These are phyloP conservation scores for Gobio occitaniae DNA, from an alignment of 2,797 vertebrate species.

Conservation along the genomic window DNA sequence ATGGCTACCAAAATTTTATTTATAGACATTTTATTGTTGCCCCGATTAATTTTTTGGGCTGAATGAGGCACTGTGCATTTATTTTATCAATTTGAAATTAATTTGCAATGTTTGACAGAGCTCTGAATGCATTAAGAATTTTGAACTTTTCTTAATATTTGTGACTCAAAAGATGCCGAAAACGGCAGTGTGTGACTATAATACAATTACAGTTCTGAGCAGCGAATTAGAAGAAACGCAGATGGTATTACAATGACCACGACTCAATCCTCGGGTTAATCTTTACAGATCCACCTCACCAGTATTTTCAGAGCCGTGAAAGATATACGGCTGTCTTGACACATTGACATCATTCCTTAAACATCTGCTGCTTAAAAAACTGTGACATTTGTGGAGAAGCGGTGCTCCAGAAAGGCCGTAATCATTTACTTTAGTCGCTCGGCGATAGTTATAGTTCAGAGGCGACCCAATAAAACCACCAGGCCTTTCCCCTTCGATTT, in stretches of 20 bases:
- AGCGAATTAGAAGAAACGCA: background rate
- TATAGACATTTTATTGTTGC: too few relatives aligned
- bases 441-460: constrained; percentile 72
- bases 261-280: constrained; percentile 18
- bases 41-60: background rate
- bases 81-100: too few relatives aligned
- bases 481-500: constrained; percentile 74
- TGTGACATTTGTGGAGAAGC: constrained; percentile 59
- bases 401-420: constrained; percentile 70
- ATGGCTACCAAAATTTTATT: too few relatives aligned
- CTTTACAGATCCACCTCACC: constrained; percentile 26
- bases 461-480: constrained; percentile 70
- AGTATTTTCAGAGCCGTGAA: constrained; percentile 24
- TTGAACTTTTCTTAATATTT: background rate
- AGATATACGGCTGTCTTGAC: constrained; percentile 32
- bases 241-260: constrained; percentile 2
- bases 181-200: background rate
- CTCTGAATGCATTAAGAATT: background rate
- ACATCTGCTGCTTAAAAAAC: constrained; percentile 61
- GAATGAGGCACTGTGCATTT: background rate
- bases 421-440: constrained; percentile 70
- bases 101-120: background rate
- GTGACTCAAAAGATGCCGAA: background rate
- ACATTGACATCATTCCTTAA: constrained; percentile 43
- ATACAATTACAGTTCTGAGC: background rate